These are phyloP conservation scores for Leptopilina clavipes DNA, from an alignment of 1,140 invertebrate species.

Conservation along the genomic window DNA sequence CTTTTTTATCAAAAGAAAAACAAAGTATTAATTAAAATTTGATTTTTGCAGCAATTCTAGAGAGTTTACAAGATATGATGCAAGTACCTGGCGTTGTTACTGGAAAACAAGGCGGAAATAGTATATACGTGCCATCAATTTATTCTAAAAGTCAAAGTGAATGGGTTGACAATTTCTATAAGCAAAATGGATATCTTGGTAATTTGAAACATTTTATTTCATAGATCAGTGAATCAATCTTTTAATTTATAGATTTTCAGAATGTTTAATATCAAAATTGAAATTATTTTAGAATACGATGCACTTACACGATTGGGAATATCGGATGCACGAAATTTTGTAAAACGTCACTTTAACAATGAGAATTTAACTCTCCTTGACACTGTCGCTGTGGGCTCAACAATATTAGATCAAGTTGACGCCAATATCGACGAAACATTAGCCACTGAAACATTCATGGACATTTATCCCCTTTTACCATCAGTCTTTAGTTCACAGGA, in stretches of 20 bases:
- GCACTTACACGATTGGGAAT: conserved; percentile 91
- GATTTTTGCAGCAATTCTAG: conserved; percentile 77
- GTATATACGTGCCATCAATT: conserved; percentile 91
- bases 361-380: conserved; percentile 84
- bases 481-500: conserved; percentile 87
- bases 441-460: conserved; percentile 83
- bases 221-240: too few species aligned
- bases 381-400: conserved; percentile 85
- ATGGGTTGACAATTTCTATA: conserved; percentile 94
- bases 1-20: conserved; percentile 14
- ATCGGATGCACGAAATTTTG: conserved; percentile 87
- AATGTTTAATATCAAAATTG: conserved; percentile 37
- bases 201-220: conserved; percentile 34
- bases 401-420: conserved; percentile 86
- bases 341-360: conserved; percentile 85
- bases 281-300: conserved; percentile 86
- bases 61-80: conserved; percentile 80
- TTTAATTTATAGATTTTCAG: conserved; percentile 35
- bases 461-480: conserved; percentile 86
- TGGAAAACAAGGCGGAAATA: conserved; percentile 83
- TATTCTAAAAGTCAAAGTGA: conserved; percentile 91
- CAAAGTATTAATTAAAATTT: conserved; percentile 34
- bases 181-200: conserved; percentile 95
- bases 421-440: conserved; percentile 90
- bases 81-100: conserved; percentile 86